Base-by-base conservation (phyloP, 2,888 invertebrate genomes). In the Eupithecia tripunctaria region DNA sequence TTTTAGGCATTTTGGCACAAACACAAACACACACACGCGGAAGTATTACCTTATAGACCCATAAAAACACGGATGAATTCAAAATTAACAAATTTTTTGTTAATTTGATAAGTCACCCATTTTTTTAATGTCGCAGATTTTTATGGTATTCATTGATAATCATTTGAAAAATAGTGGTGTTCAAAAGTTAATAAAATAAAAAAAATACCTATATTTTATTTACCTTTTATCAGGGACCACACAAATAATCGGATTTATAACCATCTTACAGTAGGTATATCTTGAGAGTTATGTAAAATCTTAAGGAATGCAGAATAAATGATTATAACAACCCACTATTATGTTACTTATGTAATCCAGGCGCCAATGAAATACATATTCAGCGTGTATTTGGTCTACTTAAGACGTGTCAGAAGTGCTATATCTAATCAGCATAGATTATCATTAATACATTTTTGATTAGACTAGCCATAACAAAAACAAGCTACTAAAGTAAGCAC, bases 361-460 rank as follows among this genome's bases (percentile, higher is more conserved):
- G 59, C 67, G 72, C 72, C 70, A 72, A 41, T 29, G n/a, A 29
- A 63, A 70, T 75, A 65, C 67, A 72, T 75, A 75, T 75, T 70
- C 75, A 72, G 47, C 60, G 38, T 15, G 15, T 70, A 63, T 67
- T 74, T 70, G 69, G 71, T 72, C 68, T 67, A 72, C 59, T 67
- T 72, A 70, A 59, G 67, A 74, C 67, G 70, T 75, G 71, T 63
- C 29, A 18, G 60, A 68, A 67, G 67, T 67, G 63, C 69, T 70
- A 60, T 38, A 63, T 27, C 60, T 62, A 15, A 70, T 63, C 4
- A n/a, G 21, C 18, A 14, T 63, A 63, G 10, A n/a, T 63, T 63
- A 63, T 32, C 62, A 63, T 63, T 56, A 63, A 32, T 63, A 10
- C 47, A 51, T 63, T 36, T 36, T 63, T 29, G n/a, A n/a, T 10